Evolutionary conservation across 2,113 vertebrate genomes (phyloP).

Genomic region (Brienomyrus longianalis): DNA sequence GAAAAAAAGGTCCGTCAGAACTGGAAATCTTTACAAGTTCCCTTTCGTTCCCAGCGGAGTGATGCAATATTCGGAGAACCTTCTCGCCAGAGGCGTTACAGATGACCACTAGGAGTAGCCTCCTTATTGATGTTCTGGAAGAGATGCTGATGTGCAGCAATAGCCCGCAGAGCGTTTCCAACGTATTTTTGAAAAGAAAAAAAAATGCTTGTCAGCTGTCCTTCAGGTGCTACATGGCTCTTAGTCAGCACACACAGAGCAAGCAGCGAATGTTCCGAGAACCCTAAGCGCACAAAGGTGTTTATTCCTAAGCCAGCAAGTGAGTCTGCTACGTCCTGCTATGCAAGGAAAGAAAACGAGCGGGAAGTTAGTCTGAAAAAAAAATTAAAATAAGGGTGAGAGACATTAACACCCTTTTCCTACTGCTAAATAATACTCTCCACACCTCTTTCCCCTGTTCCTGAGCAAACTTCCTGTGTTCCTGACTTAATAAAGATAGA

Average conservation of each 20-base stretch:
- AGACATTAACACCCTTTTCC: neutral
- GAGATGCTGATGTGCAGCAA: conserved; percentile 2
- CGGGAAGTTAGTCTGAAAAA: neutral
- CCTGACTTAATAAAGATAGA: neutral
- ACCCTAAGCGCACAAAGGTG: conserved; percentile 43
- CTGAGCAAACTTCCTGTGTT: neutral
- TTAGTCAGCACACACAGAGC: neutral
- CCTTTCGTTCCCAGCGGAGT: neutral
- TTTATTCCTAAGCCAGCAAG: neutral
- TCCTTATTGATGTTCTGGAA: neutral
- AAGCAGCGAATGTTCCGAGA: neutral
- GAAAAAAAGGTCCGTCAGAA: neutral
- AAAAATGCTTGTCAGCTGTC: conserved; percentile 7
- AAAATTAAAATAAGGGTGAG: neutral
- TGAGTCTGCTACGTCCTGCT: neutral
- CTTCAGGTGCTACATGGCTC: neutral
- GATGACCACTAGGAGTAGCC: neutral
- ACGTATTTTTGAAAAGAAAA: neutral
- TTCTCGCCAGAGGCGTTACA: neutral
- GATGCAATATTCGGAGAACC: neutral
- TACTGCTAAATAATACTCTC: conserved; percentile 2
- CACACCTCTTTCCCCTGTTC: conserved; percentile 2
- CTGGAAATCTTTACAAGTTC: neutral
- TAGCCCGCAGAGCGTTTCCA: conserved; percentile 34
- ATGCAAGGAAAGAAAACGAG: neutral